phyloP scores from a whole-genome alignment of 2,888 invertebrate species.

The Ctenicera cuprea region DNA sequence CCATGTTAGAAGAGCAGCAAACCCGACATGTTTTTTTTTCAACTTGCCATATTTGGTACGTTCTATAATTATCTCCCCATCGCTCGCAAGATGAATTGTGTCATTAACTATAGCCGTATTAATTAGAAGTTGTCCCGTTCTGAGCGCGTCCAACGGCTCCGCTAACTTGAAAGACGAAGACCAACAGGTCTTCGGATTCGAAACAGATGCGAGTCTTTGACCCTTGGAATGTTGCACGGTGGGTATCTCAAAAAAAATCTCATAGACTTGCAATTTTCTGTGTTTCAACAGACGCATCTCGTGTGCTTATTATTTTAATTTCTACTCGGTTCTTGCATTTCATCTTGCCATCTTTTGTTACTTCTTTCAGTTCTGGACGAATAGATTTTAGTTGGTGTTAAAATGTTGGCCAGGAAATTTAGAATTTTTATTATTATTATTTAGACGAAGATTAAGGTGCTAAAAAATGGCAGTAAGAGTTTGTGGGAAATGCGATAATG shows the following conservation, averaged over 20 bases:
- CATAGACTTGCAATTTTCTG: conserved; percentile 44
- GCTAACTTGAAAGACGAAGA: conserved; percentile 13
- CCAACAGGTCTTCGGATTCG: conserved; percentile 30
- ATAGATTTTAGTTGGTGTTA: too few relatives aligned
- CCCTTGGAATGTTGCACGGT: conserved; percentile 66
- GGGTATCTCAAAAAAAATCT: conserved; percentile 60
- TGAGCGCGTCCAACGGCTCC: conserved; percentile 14
- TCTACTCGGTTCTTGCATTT: too few relatives aligned
- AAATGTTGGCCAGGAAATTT: too few relatives aligned
- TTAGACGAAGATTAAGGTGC: too few relatives aligned
- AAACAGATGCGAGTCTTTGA: conserved; percentile 61
- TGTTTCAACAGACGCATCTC: conserved; percentile 34
- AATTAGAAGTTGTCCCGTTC: conserved; percentile 33
- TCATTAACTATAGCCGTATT: conserved; percentile 40
- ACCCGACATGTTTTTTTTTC: conserved; percentile 32
- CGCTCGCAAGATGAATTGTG: conserved; percentile 31
- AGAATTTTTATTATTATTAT: too few relatives aligned
- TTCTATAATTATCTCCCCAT: conserved; percentile 41
- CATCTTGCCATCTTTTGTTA: too few relatives aligned
- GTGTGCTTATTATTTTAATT: too few relatives aligned
- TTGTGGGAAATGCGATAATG: too few relatives aligned
- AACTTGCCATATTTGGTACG: conserved; percentile 33
- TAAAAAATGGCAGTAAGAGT: too few relatives aligned
- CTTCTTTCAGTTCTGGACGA: too few relatives aligned
- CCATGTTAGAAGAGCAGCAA: conserved; percentile 29